Percentiles rank a stretch among this genome's conserved stretches.
Evolutionary conservation across 1,140 invertebrate genomes (phyloP).

Genomic region (Alviniconcha marisindica): DNA sequence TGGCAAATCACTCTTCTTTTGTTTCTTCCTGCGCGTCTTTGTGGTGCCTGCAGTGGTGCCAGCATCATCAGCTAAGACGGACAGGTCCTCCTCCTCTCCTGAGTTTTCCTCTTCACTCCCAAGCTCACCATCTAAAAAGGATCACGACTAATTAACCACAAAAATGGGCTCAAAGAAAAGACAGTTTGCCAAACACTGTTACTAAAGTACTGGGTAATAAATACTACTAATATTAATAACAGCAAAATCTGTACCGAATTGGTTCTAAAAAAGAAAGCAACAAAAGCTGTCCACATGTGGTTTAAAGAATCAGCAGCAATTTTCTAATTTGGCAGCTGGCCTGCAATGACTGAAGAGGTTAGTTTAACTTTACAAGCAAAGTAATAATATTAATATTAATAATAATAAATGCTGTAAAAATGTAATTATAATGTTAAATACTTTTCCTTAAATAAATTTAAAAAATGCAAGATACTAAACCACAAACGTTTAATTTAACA

Average conservation of each 20-base stretch:
- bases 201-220: background rate
- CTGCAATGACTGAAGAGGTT: no score
- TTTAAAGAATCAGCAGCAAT: background rate
- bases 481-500: no score
- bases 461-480: no score
- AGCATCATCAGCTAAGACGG: slow-evolving; percentile 50
- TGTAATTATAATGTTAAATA: no score
- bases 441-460: no score
- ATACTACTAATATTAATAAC: background rate
- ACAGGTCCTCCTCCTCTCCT: slow-evolving; percentile 67
- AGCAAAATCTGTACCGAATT: background rate
- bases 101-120: slow-evolving; percentile 71
- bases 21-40: slow-evolving; percentile 46
- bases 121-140: slow-evolving; percentile 58
- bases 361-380: no score
- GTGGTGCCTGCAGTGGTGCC: slow-evolving; percentile 36
- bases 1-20: slow-evolving; percentile 46
- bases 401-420: no score
- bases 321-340: no score
- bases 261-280: background rate
- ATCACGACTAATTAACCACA: no score
- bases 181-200: no score
- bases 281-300: background rate
- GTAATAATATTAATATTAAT: no score
- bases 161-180: no score